Base-by-base conservation (phyloP, 2,888 invertebrate species). In the Volucella inflata region DNA sequence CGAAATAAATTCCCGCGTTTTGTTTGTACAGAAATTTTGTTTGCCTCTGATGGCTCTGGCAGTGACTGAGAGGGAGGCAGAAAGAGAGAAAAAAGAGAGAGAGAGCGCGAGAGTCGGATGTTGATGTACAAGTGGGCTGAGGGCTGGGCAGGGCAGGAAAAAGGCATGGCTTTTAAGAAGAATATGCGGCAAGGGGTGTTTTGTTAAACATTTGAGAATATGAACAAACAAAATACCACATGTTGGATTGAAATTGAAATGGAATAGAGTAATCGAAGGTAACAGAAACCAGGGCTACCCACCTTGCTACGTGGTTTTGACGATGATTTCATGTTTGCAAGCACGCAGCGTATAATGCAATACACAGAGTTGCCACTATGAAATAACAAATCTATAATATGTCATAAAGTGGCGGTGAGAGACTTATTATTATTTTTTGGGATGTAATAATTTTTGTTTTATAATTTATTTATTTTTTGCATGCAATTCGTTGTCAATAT, bases 1-100 rank as follows among this genome's bases (percentile, higher is more conserved):
- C 68, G 76, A 48, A 85, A 84, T 88, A 87, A 88, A 87, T 87
- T 88, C 88, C 87, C 88, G 87, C 88, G 79, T 87, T 77, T 80
- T 78, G 83, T 87, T 87, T 81, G 76, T 55, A 78, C 74, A 78
- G 36, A 76, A 76, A 42, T 30, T 48, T 16, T n/a, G 46, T 57
- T 42, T 11, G 42, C 48, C 48, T n/a, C 57, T 36, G 55, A 21
- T 21, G 55, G 6, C 4, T 12, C 12, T 74, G 42, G 40, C 17
- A 48, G 38, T 21, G 50, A 59, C 30, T 6, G 30, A 30, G 30
- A 30, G 30, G 6, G 30, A 46, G 16, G 14, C 8, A 36, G 14
- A 40, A 1, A 59, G 11, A 40, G 42, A 40, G 14, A n/a, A 40
- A 38, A 36, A 42, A 40, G 8, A 59, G 11, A 40, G 42, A 40